Percentiles rank a stretch among this genome's conserved stretches.
Conservation (phyloP, 1,140 invertebrate genomes). For the Eufriesea mexicana region DNA sequence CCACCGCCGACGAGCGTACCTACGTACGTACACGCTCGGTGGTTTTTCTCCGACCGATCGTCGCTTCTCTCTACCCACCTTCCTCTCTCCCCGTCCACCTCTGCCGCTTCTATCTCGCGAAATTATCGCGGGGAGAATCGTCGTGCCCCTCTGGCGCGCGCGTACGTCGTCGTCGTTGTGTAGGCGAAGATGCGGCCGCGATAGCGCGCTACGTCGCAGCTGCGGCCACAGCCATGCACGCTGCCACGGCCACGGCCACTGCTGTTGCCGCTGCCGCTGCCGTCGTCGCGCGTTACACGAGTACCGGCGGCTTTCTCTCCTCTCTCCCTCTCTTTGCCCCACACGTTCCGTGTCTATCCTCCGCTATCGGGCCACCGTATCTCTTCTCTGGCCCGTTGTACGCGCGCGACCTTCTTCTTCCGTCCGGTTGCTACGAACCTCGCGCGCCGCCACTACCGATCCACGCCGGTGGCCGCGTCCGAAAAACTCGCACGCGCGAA, state of each 20-base stretch:
- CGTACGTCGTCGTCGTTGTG: neutral
- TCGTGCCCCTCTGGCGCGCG: neutral
- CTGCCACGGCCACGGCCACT: conserved; percentile 73
- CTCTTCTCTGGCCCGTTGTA: neutral
- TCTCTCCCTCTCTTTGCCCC: conserved; percentile 44
- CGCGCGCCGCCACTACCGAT: too few relatives aligned
- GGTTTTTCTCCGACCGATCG: neutral
- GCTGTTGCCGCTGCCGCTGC: conserved; percentile 60
- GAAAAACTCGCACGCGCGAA: neutral
- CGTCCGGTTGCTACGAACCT: neutral
- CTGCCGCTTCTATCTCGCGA: neutral
- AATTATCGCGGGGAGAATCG: neutral
- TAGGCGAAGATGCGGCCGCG: conserved; percentile 35
- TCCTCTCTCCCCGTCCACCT: neutral
- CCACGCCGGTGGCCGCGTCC: neutral
- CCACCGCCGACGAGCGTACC: too few relatives aligned
- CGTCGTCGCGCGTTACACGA: conserved; percentile 65
- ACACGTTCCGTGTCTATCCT: neutral
- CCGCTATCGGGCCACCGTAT: conserved; percentile 1
- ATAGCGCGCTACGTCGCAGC: conserved; percentile 40
- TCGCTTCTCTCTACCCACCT: too few relatives aligned
- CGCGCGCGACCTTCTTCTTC: neutral
- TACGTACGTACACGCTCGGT: neutral
- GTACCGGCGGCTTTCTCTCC: neutral
- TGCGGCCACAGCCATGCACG: conserved; percentile 31